Evolutionary conservation across 2,888 invertebrate species (phyloP).

Genomic region (Diogma glabrata): DNA sequence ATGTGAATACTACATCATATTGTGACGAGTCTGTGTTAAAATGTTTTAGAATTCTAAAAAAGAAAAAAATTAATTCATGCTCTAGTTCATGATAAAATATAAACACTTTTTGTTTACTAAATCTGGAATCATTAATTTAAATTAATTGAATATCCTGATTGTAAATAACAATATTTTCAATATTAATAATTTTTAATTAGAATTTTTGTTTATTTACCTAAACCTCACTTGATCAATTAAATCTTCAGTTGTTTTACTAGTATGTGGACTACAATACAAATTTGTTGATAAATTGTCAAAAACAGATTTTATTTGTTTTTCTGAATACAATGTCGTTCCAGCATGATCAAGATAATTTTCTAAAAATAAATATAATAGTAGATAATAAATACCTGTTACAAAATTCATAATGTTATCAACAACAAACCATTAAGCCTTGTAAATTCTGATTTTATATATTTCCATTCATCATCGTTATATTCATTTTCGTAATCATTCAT

Average conservation of each 20-base stretch:
- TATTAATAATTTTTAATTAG: too few species aligned
- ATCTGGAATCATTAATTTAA: neutral
- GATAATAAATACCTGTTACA: neutral
- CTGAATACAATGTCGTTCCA: slow-evolving; percentile 72
- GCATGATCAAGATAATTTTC: slow-evolving; percentile 79
- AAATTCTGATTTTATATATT: neutral
- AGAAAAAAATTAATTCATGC: too few species aligned
- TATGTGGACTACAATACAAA: slow-evolving; percentile 86
- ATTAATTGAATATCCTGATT: neutral
- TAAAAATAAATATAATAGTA: too few species aligned
- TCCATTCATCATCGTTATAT: neutral
- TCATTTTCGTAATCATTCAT: neutral
- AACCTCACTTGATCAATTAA: slow-evolving; percentile 72
- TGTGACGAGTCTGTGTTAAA: slow-evolving; percentile 71
- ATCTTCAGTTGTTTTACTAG: slow-evolving; percentile 71
- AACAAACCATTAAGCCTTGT: neutral
- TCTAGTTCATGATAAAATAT: neutral
- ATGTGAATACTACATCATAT: slow-evolving; percentile 86
- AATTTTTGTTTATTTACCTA: slow-evolving; percentile 40
- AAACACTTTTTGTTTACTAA: neutral
- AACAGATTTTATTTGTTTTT: slow-evolving; percentile 55
- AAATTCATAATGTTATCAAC: neutral
- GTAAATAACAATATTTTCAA: neutral
- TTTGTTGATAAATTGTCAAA: slow-evolving; percentile 54
- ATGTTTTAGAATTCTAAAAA: slow-evolving; percentile 61